Evolutionary conservation across 2,113 vertebrate genomes (phyloP).

Genomic region (Oenanthe oenanthe): DNA sequence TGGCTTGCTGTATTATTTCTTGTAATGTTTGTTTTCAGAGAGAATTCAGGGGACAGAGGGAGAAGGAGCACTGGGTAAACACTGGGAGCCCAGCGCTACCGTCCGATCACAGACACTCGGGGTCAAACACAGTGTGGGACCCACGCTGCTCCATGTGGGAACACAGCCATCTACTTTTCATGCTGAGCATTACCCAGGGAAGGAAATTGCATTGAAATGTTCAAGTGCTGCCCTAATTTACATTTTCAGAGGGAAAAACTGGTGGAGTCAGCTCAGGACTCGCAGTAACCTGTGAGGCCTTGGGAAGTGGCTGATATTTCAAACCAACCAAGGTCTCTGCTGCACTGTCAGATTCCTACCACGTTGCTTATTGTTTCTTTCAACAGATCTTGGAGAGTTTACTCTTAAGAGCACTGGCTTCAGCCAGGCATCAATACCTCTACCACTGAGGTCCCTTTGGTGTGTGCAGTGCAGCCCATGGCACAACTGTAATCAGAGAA

Average conservation of each 20-base stretch:
- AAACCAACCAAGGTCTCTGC: not conserved
- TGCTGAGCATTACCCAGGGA: not conserved
- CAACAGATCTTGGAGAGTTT: not conserved
- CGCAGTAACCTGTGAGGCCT: not conserved
- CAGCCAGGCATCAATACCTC: not conserved
- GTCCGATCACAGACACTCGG: not conserved
- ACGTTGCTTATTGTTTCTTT: not conserved
- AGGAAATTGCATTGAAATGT: slow-evolving; percentile 31
- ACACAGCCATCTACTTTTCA: not conserved
- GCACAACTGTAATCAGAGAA: not conserved
- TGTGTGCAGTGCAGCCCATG: not conserved
- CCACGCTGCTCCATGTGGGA: not conserved
- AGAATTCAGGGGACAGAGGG: slow-evolving; percentile 8
- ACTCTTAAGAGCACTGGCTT: not conserved
- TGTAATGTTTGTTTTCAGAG: slow-evolving; percentile 39
- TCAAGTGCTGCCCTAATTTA: slow-evolving; percentile 7
- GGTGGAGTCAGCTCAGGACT: slow-evolving; percentile 26
- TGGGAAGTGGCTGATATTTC: not conserved
- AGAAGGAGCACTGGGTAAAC: not conserved
- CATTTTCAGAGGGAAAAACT: slow-evolving; percentile 34
- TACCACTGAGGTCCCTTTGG: not conserved
- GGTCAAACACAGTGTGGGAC: slow-evolving; percentile 46
- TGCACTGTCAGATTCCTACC: not conserved
- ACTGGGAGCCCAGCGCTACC: not conserved
- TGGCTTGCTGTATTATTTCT: not conserved